Percentiles rank a stretch among this genome's conserved stretches.
These are phyloP conservation scores for Drosophila dunni DNA, from an alignment of 1,140 invertebrate species.

Conservation along the genomic window DNA sequence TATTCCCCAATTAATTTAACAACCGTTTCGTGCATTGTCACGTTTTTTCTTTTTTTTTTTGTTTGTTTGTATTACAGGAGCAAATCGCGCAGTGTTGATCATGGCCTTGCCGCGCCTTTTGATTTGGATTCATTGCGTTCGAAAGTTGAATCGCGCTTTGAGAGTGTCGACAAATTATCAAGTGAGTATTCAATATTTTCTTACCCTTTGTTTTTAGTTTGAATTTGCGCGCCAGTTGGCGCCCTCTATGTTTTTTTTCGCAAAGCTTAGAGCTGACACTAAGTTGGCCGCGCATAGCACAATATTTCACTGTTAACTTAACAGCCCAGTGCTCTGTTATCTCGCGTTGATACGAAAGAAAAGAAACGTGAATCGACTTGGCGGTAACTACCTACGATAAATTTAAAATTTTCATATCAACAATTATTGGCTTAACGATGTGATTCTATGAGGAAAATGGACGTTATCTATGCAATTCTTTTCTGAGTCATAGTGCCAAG, in stretches of 20 bases:
- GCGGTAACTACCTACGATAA: background rate
- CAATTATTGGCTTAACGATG: background rate
- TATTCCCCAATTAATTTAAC: conserved; percentile 48
- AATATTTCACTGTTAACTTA: background rate
- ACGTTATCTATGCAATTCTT: conserved; percentile 12
- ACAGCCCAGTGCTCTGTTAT: conserved; percentile 20
- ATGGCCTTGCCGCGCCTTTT: conserved; percentile 92
- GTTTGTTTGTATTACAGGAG: conserved; percentile 88
- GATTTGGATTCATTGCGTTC: conserved; percentile 92
- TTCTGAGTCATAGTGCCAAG: conserved; percentile 8
- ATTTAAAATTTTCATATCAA: conserved; percentile 6
- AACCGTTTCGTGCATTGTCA: conserved; percentile 38
- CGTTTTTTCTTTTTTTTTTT: conserved; percentile 37
- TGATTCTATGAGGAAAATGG: background rate
- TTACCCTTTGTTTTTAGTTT: background rate
- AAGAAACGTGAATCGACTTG: background rate
- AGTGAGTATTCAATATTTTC: conserved; percentile 71
- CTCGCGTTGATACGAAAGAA: background rate
- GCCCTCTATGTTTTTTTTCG: conserved; percentile 27
- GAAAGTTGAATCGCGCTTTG: conserved; percentile 93
- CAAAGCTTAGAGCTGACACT: conserved; percentile 6
- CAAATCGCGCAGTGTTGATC: conserved; percentile 94
- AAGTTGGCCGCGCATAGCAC: conserved; percentile 23
- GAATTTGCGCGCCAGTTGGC: conserved; percentile 20
- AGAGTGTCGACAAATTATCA: conserved; percentile 89